These are phyloP conservation scores for Atrichornis clamosus DNA, from an alignment of 2,113 vertebrate genomes.

Conservation along the genomic window DNA sequence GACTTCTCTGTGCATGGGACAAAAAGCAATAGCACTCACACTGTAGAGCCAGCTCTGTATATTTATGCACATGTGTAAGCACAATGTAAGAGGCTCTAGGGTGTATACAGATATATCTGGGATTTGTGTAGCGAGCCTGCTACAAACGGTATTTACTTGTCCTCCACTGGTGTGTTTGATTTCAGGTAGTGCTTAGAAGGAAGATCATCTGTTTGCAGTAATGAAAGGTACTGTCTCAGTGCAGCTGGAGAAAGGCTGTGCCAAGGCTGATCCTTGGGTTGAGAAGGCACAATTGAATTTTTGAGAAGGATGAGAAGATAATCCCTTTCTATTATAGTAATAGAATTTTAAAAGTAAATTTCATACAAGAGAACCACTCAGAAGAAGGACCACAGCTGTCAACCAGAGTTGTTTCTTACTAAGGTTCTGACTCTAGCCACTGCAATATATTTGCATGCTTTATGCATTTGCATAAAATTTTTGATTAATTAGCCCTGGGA, in stretches of 20 bases:
- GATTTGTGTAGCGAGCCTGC: accelerated
- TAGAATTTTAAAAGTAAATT: not conserved
- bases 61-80: not conserved
- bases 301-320: not conserved
- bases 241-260: not conserved
- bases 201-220: not conserved
- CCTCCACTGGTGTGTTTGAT: not conserved
- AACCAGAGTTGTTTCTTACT: not conserved
- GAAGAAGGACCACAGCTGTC: not conserved
- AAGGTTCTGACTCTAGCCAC: not conserved
- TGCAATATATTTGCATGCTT: not conserved
- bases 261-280: not conserved
- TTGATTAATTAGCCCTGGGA: not conserved
- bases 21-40: not conserved
- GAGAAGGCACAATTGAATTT: not conserved
- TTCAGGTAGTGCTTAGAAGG: not conserved
- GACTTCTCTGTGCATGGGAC: not conserved
- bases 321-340: not conserved
- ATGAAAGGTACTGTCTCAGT: not conserved
- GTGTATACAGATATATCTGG: not conserved
- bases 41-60: not conserved
- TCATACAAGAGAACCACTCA: not conserved
- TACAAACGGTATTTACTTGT: not conserved
- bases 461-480: not conserved
- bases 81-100: not conserved